phyloP scores from a whole-genome alignment of 2,797 vertebrate genomes.

The Anguilla anguilla region DNA sequence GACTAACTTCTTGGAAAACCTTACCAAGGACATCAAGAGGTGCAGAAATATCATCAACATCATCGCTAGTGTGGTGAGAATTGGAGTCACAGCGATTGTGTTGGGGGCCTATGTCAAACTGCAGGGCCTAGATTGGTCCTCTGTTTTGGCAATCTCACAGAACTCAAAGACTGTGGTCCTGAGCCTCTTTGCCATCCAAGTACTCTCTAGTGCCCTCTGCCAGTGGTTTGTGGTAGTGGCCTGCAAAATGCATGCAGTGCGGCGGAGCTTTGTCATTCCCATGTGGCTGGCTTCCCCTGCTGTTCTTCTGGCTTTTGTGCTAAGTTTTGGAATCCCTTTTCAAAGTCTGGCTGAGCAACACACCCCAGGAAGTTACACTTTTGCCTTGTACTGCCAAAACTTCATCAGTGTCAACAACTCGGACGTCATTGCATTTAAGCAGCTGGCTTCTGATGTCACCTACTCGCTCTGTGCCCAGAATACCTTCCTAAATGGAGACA shows the following conservation, averaged over 20 bases:
- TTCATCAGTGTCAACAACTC: slow-evolving; percentile 4
- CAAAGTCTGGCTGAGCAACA: slow-evolving; percentile 30
- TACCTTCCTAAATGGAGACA: slow-evolving; percentile 38
- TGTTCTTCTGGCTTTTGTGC: slow-evolving; percentile 54
- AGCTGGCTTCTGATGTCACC: slow-evolving; percentile 57
- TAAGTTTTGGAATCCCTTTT: slow-evolving; percentile 47
- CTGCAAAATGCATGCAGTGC: slow-evolving; percentile 73
- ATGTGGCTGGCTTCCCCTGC: slow-evolving; percentile 63
- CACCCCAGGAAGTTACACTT: slow-evolving; percentile 38
- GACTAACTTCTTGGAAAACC: slow-evolving; percentile 34
- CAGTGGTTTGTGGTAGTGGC: slow-evolving; percentile 67
- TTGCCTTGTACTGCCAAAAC: slow-evolving; percentile 50
- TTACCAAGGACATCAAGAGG: slow-evolving; percentile 52
- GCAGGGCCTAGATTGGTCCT: slow-evolving; percentile 53
- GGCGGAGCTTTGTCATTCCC: slow-evolving; percentile 66
- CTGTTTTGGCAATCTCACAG: slow-evolving; percentile 34
- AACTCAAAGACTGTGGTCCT: slow-evolving; percentile 42
- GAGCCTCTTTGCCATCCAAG: slow-evolving; percentile 63
- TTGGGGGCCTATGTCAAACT: slow-evolving; percentile 60
- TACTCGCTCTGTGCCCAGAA: slow-evolving; percentile 55
- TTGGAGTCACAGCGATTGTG: slow-evolving; percentile 60
- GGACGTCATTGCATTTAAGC: slow-evolving; percentile 18
- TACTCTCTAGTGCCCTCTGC: slow-evolving; percentile 66
- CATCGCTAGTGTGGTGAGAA: slow-evolving; percentile 61
- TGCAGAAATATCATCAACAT: slow-evolving; percentile 60